Base-by-base conservation (phyloP, 2,888 invertebrate species). In the Prenolepis imparis region DNA sequence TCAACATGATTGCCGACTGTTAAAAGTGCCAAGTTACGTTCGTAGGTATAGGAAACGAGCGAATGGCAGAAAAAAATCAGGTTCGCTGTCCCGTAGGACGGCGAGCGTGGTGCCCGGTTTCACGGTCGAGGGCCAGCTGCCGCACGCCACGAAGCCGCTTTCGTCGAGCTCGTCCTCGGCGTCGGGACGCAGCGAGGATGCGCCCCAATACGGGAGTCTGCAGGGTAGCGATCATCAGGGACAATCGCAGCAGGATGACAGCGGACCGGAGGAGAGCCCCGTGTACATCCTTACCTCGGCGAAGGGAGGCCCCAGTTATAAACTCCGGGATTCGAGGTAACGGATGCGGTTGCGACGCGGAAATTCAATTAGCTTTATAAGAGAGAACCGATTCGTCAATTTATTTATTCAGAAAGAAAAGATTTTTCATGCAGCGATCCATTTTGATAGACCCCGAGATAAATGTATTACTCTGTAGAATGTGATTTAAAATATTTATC, bases 301-400 rank as follows among this genome's bases (percentile, higher is more conserved):
- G 44, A 95, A 95, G 72, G 94, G 94, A 52, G 94, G 94, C 75
- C 93, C 94, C 59, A 94, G 94, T 89, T 97, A 97, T 95, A 97
- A 97, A 94, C 96, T 97, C 87, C 96, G 97, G 92, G 97, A 97
- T 94, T 97, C 97, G 91, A 97, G 97, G 97, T 97, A 95, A 80
- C 12, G 41, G 21, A 24, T n/a, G n/a, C n/a, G n/a, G n/a, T 36
- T n/a, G 32, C 6, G n/a, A n/a, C 12, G 24, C n/a, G 18, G 24
- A 59, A 24, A 57, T 15, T 61, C 44, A 21, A 74, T 74, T 44
- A 18, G 44, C 28, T 21, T 32, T 9, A 63, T n/a, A 74, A 63
- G 52, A n/a, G n/a, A 66, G 4, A 6, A 8, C n/a, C 28, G 8
- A 6, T 18, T 55, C 63, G 18, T 64, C 39, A 18, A 63, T 63